Conservation (phyloP, 1,140 invertebrate genomes). For the Riptortus pedestris region DNA sequence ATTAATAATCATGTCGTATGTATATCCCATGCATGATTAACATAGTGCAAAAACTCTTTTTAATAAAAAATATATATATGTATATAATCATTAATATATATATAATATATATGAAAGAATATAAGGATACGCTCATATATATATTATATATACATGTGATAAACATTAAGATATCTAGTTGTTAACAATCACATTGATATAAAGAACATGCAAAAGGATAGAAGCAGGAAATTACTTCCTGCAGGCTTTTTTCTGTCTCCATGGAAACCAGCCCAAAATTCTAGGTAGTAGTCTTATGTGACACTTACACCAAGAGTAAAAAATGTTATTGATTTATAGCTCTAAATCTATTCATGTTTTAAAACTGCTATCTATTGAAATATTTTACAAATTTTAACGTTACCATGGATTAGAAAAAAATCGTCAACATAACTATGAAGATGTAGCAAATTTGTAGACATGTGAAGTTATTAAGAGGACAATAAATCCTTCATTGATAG, state of each 20-base stretch:
- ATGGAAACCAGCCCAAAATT: constrained; percentile 3
- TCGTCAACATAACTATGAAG: constrained; percentile 15
- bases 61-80: constrained; percentile 31
- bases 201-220: constrained; percentile 28
- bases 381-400: constrained; percentile 7
- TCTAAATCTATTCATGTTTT: constrained; percentile 20
- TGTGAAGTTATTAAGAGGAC: constrained; percentile 14
- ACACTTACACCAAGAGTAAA: constrained; percentile 24
- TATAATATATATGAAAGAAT: constrained; percentile 23
- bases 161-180: constrained; percentile 27
- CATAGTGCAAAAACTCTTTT: constrained; percentile 30
- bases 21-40: constrained; percentile 31
- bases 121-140: background rate
- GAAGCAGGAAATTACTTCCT: constrained; percentile 15
- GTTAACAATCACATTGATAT: constrained; percentile 30
- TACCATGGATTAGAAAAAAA: constrained; percentile 8
- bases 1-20: constrained; percentile 29
- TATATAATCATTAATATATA: constrained; percentile 27
- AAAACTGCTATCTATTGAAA: constrained; percentile 20
- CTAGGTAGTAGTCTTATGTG: constrained; percentile 23
- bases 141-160: constrained; percentile 23
- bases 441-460: constrained; percentile 19
- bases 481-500: background rate
- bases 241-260: constrained; percentile 13
- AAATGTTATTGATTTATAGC: constrained; percentile 23